A percentile compares a stretch with the other conserved stretches of the same genome.
Evolutionary conservation across 1,140 invertebrate genomes (phyloP).

Genomic region (Dolichoris vasculosae): DNA sequence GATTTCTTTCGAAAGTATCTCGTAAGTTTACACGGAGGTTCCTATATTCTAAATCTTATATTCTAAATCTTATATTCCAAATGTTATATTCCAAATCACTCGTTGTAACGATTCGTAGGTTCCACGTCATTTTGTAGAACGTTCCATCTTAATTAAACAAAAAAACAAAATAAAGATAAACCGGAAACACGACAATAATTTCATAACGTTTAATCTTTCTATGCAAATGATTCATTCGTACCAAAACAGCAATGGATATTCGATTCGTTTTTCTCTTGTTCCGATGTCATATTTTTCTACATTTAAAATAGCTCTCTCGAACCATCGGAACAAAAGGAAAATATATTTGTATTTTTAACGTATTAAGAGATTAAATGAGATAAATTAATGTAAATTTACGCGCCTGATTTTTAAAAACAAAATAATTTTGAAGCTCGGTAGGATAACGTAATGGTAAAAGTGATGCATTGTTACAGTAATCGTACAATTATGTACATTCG

Average conservation of each 20-base stretch:
- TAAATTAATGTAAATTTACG: not conserved
- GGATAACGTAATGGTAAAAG: not conserved
- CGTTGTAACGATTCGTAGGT: too few species aligned
- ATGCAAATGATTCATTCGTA: not conserved
- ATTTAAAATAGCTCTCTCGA: not conserved
- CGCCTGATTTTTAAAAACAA: not conserved
- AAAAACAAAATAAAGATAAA: not conserved
- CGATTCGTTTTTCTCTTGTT: not conserved
- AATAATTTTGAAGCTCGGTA: not conserved
- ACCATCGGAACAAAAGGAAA: not conserved
- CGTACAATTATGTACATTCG: slow-evolving; percentile 27
- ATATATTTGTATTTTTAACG: not conserved
- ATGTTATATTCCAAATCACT: too few species aligned
- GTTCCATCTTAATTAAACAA: slow-evolving; percentile 3
- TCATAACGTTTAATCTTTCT: not conserved
- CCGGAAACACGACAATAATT: not conserved
- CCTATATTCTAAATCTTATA: too few species aligned
- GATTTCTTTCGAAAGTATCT: too few species aligned
- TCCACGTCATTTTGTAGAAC: too few species aligned
- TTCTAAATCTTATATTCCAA: too few species aligned
- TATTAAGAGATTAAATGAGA: not conserved
- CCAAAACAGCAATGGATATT: not conserved
- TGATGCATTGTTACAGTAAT: slow-evolving; percentile 13
- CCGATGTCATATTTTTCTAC: not conserved
- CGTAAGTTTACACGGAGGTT: too few species aligned